Base-by-base conservation (phyloP, 1,140 invertebrate species). In the Varroa destructor region DNA sequence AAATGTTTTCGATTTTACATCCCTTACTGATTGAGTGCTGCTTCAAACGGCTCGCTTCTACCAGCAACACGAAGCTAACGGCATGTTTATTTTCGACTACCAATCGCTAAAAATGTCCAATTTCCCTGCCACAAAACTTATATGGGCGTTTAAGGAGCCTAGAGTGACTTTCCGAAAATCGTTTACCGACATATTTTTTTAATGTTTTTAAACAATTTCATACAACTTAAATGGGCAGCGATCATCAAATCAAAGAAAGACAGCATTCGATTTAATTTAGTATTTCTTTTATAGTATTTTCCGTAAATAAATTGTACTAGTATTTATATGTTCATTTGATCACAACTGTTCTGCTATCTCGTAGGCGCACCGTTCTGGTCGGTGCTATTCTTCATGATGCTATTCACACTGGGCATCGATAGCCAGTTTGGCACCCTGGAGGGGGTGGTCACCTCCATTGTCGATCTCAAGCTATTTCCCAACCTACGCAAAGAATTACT, bases 381-480 rank as follows among this genome's bases (percentile, higher is more conserved):
- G 0, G 84, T 95, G 0, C 81, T 96, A 0, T 96, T 96, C 81
- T 96, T 97, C 79, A 81, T 95, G 6, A 97, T 97, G 93, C 84
- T 97, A 4, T 91, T 96, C 77, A 94, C 91, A 0, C 81, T 97
- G 14, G 93, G 93, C 5, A 93, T 97, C 37, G 93, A 95, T 78
- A 94, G 91, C 0, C 93, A 96, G 77, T 96, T 97, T 78, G 93
- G 92, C 0, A 95, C 91, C 0, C 79, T 96, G 1, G 92, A 96
- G 81, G 93, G 93, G 36, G 92, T 97, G 1, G 89, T 95, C 56
- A 96, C 94, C 0, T 96, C 93, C 0, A 87, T 97, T 57, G 89
- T 94, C 37, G 94, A 97, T 77, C 88, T 96, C 85, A 93, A 97
- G 77, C 81, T 96, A 1, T 93, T 95, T 77, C 91, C 91, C 1